Base-by-base conservation (phyloP, 2,797 vertebrate genomes). In the Arrhamphus sclerolepis region DNA sequence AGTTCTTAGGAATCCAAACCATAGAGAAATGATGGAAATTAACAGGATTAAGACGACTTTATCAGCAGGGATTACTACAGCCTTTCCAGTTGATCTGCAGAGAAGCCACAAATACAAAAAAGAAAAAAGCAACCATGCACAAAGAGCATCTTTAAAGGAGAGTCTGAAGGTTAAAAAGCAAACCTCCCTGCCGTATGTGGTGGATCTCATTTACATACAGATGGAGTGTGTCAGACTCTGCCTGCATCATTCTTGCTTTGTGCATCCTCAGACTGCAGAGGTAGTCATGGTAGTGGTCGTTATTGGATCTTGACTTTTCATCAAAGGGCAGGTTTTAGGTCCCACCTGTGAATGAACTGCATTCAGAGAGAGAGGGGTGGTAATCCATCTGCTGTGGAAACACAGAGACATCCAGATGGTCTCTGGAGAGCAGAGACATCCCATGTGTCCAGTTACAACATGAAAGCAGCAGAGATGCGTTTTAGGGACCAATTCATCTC, bases 131-230 rank as follows among this genome's bases (percentile, higher is more conserved):
- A 22, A 9, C 11, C 8, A 8, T 11, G 14, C 21, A 40, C 26
- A n/a, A 49, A 34, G 20, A 46, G n/a, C 53, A 38, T 54, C 7
- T 66, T 17, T 40, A 21, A 46, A 16, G 34, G 34, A 38, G 7
- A 2, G 17, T 19, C 43, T 19, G 8, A 19, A 55, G 57, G 52
- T 46, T 44, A 38, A 62, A 55, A 58, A 51, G 7, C 51, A 46
- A 29, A 31, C 16, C 51, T 54, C 46, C 41, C 53, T 43, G 20
- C 50, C 31, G 26, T 17, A 18, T 4, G 52, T 5, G 7, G n/a
- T 18, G 16, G 58, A 54, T 46, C 72, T 81, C 20, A 91, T 93
- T 90, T 84, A 75, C 92, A 93, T 92, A 92, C 92, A 93, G 90
- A 79, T 92, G 90, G 88, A 89, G 82, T 87, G 71, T 43, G 86